Conservation (phyloP, 2,888 invertebrate species). For the Therioaphis trifolii region DNA sequence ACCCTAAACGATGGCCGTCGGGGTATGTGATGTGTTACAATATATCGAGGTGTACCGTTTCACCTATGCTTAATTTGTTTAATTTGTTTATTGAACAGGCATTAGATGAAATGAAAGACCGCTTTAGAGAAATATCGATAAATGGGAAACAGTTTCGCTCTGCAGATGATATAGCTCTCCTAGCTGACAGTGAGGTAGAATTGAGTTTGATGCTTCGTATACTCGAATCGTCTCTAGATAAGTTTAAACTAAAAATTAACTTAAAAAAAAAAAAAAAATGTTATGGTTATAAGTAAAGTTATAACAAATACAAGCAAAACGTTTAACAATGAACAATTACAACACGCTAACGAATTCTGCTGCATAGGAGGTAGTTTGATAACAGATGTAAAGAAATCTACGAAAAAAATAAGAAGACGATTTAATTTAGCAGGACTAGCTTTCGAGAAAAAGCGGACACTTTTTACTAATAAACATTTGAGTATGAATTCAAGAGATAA, state of each 20-base stretch:
- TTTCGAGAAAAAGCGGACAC: too few relatives aligned
- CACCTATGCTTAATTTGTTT: too few relatives aligned
- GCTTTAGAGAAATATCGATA: slow-evolving; percentile 22
- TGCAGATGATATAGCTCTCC: slow-evolving; percentile 43
- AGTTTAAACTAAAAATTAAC: slow-evolving; percentile 44
- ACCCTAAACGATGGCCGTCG: too few relatives aligned
- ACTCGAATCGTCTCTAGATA: slow-evolving; percentile 4
- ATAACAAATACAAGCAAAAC: too few relatives aligned
- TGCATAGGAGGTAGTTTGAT: slow-evolving; percentile 50
- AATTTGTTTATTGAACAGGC: slow-evolving; percentile 55
- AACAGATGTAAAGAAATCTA: slow-evolving; percentile 38
- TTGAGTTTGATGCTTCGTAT: slow-evolving; percentile 26
- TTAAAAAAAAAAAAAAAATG: slow-evolving; percentile 37
- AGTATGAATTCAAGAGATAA: too few relatives aligned
- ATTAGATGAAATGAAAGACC: slow-evolving; percentile 49
- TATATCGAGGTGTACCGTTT: too few relatives aligned
- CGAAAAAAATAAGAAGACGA: slow-evolving; percentile 39
- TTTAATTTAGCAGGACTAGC: neutral
- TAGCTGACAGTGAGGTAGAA: slow-evolving; percentile 36
- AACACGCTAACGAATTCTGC: too few relatives aligned
- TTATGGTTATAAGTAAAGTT: too few relatives aligned
- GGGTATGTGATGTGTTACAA: too few relatives aligned
- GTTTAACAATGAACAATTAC: too few relatives aligned
- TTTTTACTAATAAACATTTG: too few relatives aligned
- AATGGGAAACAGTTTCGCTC: slow-evolving; percentile 52